A percentile compares a stretch with the other conserved stretches of the same genome.
Conservation (phyloP, 2,113 vertebrate species). For the Tricholaema leucomelas region DNA sequence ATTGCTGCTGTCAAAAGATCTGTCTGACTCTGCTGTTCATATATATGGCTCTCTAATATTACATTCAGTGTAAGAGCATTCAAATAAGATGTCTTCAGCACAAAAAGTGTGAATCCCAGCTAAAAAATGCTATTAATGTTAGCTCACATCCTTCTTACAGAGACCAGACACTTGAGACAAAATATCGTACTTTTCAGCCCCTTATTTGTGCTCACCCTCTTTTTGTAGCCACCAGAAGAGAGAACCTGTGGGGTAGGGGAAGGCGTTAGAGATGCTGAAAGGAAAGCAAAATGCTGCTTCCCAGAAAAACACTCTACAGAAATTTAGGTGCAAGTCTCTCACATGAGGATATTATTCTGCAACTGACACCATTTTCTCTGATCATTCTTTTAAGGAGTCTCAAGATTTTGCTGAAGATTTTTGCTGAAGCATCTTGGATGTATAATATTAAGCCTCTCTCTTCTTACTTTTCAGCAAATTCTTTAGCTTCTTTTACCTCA, state of each 20-base stretch:
- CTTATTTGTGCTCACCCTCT: not conserved
- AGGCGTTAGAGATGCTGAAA: not conserved
- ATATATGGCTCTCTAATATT: not conserved
- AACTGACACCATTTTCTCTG: conserved; percentile 1
- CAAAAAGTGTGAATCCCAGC: not conserved
- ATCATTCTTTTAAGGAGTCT: not conserved
- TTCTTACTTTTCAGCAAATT: not conserved
- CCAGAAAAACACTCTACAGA: not conserved
- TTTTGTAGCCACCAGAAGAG: not conserved
- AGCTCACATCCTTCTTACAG: not conserved
- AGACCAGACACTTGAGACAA: conserved; percentile 13
- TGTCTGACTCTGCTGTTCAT: not conserved
- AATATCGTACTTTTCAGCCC: conserved; percentile 7
- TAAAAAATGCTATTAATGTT: not conserved
- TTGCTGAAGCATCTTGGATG: not conserved
- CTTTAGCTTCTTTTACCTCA: not conserved
- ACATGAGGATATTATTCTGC: not conserved
- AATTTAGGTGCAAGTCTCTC: not conserved
- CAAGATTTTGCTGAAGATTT: not conserved
- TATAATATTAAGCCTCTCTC: not conserved
- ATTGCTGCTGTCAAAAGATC: not conserved
- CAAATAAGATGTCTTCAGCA: not conserved
- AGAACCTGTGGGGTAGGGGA: not conserved
- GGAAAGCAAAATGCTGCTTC: conserved; percentile 16
- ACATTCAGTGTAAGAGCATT: not conserved